phyloP scores from a whole-genome alignment of 1,140 invertebrate genomes.

The Lucilia sericata region DNA sequence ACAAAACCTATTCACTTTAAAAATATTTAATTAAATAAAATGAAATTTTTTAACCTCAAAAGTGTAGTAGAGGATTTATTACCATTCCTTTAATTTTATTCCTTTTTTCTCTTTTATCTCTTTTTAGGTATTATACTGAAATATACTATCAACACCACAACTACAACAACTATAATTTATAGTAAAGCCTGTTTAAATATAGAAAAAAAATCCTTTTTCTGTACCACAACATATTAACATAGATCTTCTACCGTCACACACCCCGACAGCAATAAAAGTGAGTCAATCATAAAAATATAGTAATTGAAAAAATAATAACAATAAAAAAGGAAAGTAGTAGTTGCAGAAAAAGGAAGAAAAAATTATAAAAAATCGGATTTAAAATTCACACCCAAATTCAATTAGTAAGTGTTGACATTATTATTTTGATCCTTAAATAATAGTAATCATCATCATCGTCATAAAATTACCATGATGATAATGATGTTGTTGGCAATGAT shows the following conservation, averaged over 20 bases:
- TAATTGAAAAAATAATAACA: conserved; percentile 4
- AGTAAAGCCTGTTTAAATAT: not conserved
- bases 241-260: not conserved
- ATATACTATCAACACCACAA: not conserved
- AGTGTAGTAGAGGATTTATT: conserved; percentile 32
- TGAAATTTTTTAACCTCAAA: conserved; percentile 32
- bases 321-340: not conserved
- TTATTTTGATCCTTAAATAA: not conserved
- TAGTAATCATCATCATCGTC: conserved; percentile 23
- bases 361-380: conserved; percentile 11
- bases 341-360: not conserved
- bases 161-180: not conserved
- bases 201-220: not conserved
- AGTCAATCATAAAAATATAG: not conserved
- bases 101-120: not conserved
- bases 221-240: too few relatives aligned
- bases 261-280: not conserved
- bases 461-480: too few relatives aligned
- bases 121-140: conserved; percentile 7
- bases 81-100: not conserved
- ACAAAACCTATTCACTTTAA: not conserved
- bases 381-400: conserved; percentile 43
- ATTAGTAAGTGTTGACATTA: conserved; percentile 41
- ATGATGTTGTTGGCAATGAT: too few relatives aligned
- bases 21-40: conserved; percentile 43